Conservation (phyloP, 2,888 invertebrate genomes). For the Amblyjoppa proteus region DNA sequence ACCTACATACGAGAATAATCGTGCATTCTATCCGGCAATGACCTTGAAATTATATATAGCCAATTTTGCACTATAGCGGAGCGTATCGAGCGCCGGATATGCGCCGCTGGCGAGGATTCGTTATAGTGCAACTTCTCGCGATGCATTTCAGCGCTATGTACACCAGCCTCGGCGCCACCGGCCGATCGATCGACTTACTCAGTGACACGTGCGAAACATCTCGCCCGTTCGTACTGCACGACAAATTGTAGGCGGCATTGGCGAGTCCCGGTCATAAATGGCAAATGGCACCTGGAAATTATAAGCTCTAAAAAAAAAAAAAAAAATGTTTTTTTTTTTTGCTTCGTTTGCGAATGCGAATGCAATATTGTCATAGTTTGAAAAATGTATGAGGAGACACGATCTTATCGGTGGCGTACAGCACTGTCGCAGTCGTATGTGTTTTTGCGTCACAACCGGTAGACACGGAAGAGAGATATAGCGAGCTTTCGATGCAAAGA, state of each 20-base stretch:
- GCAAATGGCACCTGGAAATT: not conserved
- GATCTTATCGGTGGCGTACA: not conserved
- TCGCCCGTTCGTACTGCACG: too few relatives aligned
- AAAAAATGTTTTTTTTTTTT: not conserved
- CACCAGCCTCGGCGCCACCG: not conserved
- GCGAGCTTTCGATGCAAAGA: not conserved
- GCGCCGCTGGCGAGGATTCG: not conserved
- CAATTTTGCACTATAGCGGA: not conserved
- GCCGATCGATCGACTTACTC: constrained; percentile 6
- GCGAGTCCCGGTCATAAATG: too few relatives aligned
- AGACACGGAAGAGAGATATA: not conserved
- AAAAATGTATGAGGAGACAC: not conserved
- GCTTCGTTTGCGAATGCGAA: not conserved
- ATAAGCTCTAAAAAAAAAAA: not conserved
- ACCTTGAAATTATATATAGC: constrained; percentile 7
- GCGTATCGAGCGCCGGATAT: not conserved
- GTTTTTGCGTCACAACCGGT: not conserved
- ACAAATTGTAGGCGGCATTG: too few relatives aligned
- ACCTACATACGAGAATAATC: not conserved
- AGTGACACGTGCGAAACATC: not conserved
- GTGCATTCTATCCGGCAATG: not conserved
- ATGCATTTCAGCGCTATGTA: not conserved
- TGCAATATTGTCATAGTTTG: not conserved
- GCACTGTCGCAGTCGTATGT: not conserved
- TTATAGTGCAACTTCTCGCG: not conserved